These are phyloP conservation scores for Atta cephalotes DNA, from an alignment of 1,140 invertebrate genomes.

Conservation along the genomic window DNA sequence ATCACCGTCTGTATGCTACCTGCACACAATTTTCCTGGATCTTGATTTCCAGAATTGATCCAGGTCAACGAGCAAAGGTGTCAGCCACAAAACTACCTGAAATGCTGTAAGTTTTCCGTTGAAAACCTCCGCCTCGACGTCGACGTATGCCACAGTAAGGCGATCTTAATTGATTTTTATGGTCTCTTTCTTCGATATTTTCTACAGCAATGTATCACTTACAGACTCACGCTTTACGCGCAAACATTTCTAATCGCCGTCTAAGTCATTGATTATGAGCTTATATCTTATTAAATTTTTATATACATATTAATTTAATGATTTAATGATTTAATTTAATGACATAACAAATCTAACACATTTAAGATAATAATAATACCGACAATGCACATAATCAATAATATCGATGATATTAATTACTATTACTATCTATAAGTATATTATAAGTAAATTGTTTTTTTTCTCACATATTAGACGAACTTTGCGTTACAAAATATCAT, in stretches of 20 bases:
- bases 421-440: not conserved
- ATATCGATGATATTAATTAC: not conserved
- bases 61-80: slow-evolving; percentile 56
- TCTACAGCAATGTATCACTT: slow-evolving; percentile 18
- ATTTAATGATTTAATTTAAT: not conserved
- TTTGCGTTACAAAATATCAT: not conserved
- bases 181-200: slow-evolving; percentile 32
- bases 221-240: not conserved
- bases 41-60: slow-evolving; percentile 70
- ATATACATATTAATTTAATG: not conserved
- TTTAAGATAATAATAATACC: no score
- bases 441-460: not conserved
- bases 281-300: slow-evolving; percentile 4
- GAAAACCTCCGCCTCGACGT: slow-evolving; percentile 35
- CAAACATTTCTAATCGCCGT: slow-evolving; percentile 17
- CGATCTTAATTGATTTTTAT: slow-evolving; percentile 54
- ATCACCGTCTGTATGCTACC: slow-evolving; percentile 65
- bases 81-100: slow-evolving; percentile 54
- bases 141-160: slow-evolving; percentile 22
- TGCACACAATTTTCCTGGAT: slow-evolving; percentile 69
- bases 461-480: not conserved
- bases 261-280: not conserved
- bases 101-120: slow-evolving; percentile 49
- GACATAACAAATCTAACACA: not conserved
- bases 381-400: not conserved